A percentile compares a stretch with the other conserved stretches of the same genome.
These are phyloP conservation scores for Nycteola revayana DNA, from an alignment of 2,888 invertebrate species.

Conservation along the genomic window DNA sequence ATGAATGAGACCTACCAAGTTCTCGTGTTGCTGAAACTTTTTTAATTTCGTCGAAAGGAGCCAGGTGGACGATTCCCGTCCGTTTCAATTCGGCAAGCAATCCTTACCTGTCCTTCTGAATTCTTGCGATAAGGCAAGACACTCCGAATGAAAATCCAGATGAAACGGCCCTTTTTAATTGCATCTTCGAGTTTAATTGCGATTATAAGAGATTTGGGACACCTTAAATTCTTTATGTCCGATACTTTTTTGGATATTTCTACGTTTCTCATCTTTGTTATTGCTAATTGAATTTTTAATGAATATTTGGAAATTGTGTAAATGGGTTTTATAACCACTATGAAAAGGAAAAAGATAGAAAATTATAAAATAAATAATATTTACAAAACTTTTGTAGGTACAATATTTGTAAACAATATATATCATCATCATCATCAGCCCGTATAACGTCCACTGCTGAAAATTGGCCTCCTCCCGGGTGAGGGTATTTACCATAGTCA, in stretches of 20 bases:
- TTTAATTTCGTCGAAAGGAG: slow-evolving; percentile 75
- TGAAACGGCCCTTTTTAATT: slow-evolving; percentile 56
- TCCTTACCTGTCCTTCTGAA: slow-evolving; percentile 40
- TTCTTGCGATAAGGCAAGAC: slow-evolving; percentile 50
- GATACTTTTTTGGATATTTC: slow-evolving; percentile 5
- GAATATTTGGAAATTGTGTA: too few relatives aligned
- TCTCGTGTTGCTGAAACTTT: slow-evolving; percentile 71
- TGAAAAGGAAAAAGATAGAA: too few relatives aligned
- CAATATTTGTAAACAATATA: too few relatives aligned
- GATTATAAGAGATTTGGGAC: slow-evolving; percentile 9
- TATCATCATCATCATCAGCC: too few relatives aligned
- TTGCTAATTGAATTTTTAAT: too few relatives aligned
- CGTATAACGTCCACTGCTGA: too few relatives aligned
- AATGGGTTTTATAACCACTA: too few relatives aligned
- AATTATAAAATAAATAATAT: too few relatives aligned
- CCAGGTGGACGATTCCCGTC: slow-evolving; percentile 72
- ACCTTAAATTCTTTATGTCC: not conserved
- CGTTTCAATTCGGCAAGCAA: slow-evolving; percentile 64
- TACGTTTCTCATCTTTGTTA: not conserved
- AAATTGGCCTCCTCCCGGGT: too few relatives aligned
- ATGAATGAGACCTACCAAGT: slow-evolving; percentile 66
- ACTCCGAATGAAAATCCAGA: slow-evolving; percentile 44
- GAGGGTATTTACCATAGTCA: too few relatives aligned
- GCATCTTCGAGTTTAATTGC: slow-evolving; percentile 44
- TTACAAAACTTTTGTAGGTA: too few relatives aligned